Conservation (phyloP, 2,113 vertebrate species). For the Ranitomeya imitator region DNA sequence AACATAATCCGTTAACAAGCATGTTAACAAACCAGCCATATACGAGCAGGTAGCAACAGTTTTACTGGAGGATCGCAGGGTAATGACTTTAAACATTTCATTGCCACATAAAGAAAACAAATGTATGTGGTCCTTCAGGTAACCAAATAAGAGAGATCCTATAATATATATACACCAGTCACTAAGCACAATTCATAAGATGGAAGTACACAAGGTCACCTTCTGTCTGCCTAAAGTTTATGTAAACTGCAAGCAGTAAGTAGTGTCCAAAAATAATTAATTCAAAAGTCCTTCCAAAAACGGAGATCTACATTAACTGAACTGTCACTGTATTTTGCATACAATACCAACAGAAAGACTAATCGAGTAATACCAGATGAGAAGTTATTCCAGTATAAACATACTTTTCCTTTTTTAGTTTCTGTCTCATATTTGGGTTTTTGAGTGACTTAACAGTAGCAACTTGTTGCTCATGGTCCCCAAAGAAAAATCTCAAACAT, state of each 20-base stretch:
- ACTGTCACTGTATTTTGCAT: not conserved
- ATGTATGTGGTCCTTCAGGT: not conserved
- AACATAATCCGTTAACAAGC: constrained; percentile 16
- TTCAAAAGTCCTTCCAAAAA: not conserved
- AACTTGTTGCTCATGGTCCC: no score
- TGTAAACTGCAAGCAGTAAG: not conserved
- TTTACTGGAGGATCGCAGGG: not conserved
- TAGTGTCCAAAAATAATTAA: not conserved
- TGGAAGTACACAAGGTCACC: not conserved
- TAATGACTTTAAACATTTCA: constrained; percentile 13
- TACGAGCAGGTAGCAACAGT: not conserved
- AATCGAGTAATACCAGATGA: not conserved
- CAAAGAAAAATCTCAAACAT: no score
- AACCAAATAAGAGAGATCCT: not conserved
- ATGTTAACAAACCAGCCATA: constrained; percentile 7
- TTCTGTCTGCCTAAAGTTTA: not conserved
- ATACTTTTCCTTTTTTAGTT: not conserved
- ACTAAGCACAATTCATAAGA: not conserved
- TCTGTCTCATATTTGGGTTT: not conserved
- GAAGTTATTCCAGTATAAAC: not conserved
- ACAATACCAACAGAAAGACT: not conserved
- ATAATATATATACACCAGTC: not conserved
- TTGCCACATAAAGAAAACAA: not conserved
- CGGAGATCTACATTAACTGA: not conserved
- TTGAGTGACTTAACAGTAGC: no score